A percentile compares a stretch with the other conserved stretches of the same genome.
Conservation (phyloP, 2,113 vertebrate genomes). For the Pyxicephalus adspersus region DNA sequence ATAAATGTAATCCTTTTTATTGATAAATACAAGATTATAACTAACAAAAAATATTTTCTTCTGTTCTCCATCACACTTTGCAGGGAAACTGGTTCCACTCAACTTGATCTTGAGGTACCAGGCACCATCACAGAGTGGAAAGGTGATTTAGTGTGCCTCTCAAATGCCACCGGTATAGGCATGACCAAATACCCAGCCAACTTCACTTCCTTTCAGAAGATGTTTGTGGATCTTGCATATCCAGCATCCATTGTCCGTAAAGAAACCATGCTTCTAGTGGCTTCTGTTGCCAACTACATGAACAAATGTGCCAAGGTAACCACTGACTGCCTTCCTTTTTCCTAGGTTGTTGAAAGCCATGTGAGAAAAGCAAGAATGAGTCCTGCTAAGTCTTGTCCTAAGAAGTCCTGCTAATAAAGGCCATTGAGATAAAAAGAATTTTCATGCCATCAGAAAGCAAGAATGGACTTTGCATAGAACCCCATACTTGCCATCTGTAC, state of each 20-base stretch:
- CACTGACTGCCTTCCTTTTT: background rate
- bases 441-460: no score
- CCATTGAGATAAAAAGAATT: no score
- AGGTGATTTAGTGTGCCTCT: slow-evolving; percentile 79
- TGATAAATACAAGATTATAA: background rate
- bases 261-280: slow-evolving; percentile 78
- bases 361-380: no score
- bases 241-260: slow-evolving; percentile 79
- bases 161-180: slow-evolving; percentile 74
- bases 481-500: no score
- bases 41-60: no score
- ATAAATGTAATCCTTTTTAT: background rate
- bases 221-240: slow-evolving; percentile 81
- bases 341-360: no score
- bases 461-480: no score
- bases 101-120: slow-evolving; percentile 62
- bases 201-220: slow-evolving; percentile 77
- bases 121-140: slow-evolving; percentile 87
- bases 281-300: slow-evolving; percentile 72
- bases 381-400: no score
- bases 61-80: background rate
- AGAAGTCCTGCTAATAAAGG: no score
- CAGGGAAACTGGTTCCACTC: background rate
- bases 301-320: slow-evolving; percentile 62
- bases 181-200: slow-evolving; percentile 65